Base-by-base conservation (phyloP, 2,888 invertebrate species). In the Stomorhina lunata region DNA sequence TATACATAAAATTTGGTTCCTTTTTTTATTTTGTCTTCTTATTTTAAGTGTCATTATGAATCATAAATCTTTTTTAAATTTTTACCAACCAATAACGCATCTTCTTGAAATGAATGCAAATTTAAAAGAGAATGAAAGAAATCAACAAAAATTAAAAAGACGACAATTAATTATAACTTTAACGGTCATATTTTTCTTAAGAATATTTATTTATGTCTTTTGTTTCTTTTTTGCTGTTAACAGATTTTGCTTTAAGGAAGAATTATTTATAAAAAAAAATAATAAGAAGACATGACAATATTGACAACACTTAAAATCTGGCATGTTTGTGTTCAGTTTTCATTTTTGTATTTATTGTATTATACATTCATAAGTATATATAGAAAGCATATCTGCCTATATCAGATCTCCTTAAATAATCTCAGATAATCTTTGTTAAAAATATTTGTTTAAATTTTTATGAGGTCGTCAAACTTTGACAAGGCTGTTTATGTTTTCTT, bases 121-220 rank as follows among this genome's bases (percentile, higher is more conserved):
- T 61, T 15, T 7, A 20, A 63, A 63, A 20, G 15, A 4, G 17
- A 29, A 63, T n/a, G n/a, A n/a, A n/a, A n/a, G n/a, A n/a, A n/a
- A n/a, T n/a, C n/a, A n/a, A n/a, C n/a, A n/a, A n/a, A n/a, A n/a
- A n/a, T n/a, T n/a, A n/a, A n/a, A n/a, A 4, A 50, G 53, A 69
- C 61, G 45, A 34, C 43, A 69, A 50, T 78, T 69, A 65, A 63
- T 71, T 63, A 71, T 63, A 45, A 68, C 2, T 34, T 71, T 78
- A 25, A 69, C 15, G 77, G 45, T 63, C 53, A 40, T 48, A 22
- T 55, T 48, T 45, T 22, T 17, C 32, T 45, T 59, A 61, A 5
- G 34, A 34, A 34, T 15, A 9, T 34, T 65, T 34, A 59, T 37
- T n/a, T n/a, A n/a, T n/a, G n/a, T n/a, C n/a, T n/a, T 29, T 29